Percentiles rank a stretch among this genome's conserved stretches.
These are phyloP conservation scores for Amphibalanus amphitrite DNA, from an alignment of 1,140 invertebrate species.

Conservation along the genomic window DNA sequence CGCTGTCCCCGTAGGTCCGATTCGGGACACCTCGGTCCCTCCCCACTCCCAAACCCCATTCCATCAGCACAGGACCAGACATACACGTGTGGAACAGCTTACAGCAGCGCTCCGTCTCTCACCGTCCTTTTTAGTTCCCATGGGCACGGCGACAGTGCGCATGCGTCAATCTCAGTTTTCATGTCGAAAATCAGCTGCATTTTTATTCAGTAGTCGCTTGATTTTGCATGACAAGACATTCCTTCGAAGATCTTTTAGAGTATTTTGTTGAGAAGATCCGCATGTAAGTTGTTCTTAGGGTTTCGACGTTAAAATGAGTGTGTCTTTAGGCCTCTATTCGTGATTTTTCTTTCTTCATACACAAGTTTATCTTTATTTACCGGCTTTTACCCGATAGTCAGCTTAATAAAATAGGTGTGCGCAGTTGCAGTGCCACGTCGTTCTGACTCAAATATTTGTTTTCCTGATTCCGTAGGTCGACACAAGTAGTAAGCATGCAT, in stretches of 20 bases:
- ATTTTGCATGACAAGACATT: not conserved
- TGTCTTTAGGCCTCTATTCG: no score
- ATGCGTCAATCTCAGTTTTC: not conserved
- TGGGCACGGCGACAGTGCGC: not conserved
- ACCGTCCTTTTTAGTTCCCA: not conserved
- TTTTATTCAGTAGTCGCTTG: not conserved
- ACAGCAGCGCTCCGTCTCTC: not conserved
- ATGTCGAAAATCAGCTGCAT: not conserved
- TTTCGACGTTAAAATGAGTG: no score
- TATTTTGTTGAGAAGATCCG: not conserved
- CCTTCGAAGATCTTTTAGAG: not conserved
- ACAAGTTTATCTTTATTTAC: not conserved
- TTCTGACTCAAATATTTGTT: no score
- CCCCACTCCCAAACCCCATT: no score
- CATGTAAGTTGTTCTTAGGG: not conserved
- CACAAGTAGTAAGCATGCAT: no score
- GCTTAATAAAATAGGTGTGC: no score
- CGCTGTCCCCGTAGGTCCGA: not conserved
- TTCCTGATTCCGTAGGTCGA: no score
- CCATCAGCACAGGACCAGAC: not conserved
- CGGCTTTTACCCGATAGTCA: no score
- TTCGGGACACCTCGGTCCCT: no score
- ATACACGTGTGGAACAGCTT: not conserved
- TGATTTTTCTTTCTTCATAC: not conserved
- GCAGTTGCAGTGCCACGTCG: no score